Percentiles rank a stretch among this genome's conserved stretches.
Evolutionary conservation across 1,140 invertebrate species (phyloP).

Genomic region (Bombus superbus): DNA sequence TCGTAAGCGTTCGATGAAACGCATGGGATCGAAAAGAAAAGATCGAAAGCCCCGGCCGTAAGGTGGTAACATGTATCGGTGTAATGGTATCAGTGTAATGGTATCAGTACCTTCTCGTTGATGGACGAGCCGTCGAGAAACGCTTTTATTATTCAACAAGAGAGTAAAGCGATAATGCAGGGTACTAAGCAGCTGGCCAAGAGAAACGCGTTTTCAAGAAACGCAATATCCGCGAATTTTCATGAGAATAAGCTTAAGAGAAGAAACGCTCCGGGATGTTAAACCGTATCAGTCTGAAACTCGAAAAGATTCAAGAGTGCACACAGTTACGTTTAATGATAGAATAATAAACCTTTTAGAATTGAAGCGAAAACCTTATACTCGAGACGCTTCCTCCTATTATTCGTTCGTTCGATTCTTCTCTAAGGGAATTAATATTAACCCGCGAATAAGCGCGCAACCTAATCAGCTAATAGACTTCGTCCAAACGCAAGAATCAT

Average conservation of each 20-base stretch:
- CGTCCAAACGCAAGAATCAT: too few species aligned
- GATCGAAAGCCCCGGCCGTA: neutral
- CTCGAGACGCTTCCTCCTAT: neutral
- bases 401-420: neutral
- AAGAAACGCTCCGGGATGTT: neutral
- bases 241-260: neutral
- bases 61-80: slow-evolving; percentile 1
- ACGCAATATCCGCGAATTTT: slow-evolving; percentile 11
- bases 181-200: neutral
- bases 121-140: neutral
- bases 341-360: neutral
- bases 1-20: slow-evolving; percentile 23
- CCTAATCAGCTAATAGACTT: neutral
- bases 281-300: neutral
- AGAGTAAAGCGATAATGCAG: neutral
- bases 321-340: neutral
- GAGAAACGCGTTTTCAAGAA: neutral
- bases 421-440: neutral
- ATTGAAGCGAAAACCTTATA: neutral
- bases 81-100: slow-evolving; percentile 10
- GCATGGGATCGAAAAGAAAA: slow-evolving; percentile 31
- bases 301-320: neutral
- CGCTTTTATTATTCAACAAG: slow-evolving; percentile 20
- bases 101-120: neutral
- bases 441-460: neutral